Evolutionary conservation across 1,140 invertebrate genomes (phyloP).

Genomic region (Micrasema minimum): DNA sequence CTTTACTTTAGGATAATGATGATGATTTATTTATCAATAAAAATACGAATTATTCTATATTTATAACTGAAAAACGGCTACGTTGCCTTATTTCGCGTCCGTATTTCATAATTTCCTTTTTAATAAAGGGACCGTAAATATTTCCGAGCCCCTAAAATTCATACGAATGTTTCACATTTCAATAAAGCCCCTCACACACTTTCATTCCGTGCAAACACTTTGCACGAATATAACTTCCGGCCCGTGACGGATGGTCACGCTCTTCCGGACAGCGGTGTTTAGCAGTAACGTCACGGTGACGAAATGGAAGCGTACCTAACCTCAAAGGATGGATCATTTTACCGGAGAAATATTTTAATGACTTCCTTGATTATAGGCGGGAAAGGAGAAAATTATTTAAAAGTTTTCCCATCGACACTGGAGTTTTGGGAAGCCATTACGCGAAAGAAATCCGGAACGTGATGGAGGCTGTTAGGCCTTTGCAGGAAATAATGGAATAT

Average conservation of each 20-base stretch:
- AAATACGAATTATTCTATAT: too few species aligned
- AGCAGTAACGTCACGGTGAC: constrained; percentile 2
- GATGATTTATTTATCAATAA: too few species aligned
- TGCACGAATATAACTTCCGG: constrained; percentile 11
- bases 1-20: too few species aligned
- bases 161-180: too few species aligned
- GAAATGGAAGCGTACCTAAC: neutral
- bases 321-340: constrained; percentile 1
- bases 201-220: neutral
- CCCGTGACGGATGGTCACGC: constrained; percentile 7
- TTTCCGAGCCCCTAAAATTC: too few species aligned
- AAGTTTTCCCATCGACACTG: constrained; percentile 27
- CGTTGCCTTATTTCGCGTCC: too few species aligned
- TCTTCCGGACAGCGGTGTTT: constrained; percentile 18
- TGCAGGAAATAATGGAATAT: constrained; percentile 21
- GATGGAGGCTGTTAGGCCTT: constrained; percentile 10
- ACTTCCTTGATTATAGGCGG: constrained; percentile 22
- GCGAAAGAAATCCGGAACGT: constrained; percentile 20
- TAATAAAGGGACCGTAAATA: too few species aligned
- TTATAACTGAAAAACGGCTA: too few species aligned
- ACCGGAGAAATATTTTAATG: constrained; percentile 26
- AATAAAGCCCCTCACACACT: too few species aligned
- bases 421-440: constrained; percentile 26
- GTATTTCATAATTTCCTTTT: too few species aligned
- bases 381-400: constrained; percentile 20